A percentile compares a stretch with the other conserved stretches of the same genome.
Conservation (phyloP, 2,888 invertebrate genomes). For the Phortica okadai region DNA sequence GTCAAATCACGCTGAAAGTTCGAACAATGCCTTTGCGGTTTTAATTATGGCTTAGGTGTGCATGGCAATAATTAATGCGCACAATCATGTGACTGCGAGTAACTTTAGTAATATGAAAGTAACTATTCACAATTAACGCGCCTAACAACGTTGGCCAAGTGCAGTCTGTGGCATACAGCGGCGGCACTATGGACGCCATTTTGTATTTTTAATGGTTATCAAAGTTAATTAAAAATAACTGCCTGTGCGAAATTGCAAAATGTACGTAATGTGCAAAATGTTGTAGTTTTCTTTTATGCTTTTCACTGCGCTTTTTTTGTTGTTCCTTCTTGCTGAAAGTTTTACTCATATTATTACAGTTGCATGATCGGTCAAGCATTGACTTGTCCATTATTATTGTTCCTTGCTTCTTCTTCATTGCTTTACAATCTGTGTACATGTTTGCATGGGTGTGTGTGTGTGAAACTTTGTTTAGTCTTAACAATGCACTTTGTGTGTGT, state of each 20-base stretch:
- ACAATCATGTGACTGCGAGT: neutral
- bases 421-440: neutral
- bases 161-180: neutral
- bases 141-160: neutral
- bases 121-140: neutral
- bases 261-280: constrained; percentile 17
- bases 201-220: constrained; percentile 52
- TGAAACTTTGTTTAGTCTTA: neutral
- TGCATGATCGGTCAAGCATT: neutral
- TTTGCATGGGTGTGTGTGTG: neutral
- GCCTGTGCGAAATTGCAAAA: constrained; percentile 35
- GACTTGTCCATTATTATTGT: neutral
- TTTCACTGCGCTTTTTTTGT: neutral
- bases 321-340: neutral
- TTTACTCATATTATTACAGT: neutral
- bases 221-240: constrained; percentile 61
- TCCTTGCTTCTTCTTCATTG: neutral
- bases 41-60: neutral
- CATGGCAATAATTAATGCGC: constrained; percentile 3
- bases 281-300: neutral
- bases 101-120: neutral
- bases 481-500: no score
- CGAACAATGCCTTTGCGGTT: constrained; percentile 19
- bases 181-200: constrained; percentile 24
- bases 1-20: no score